Percentiles rank a stretch among this genome's conserved stretches.
Conservation (phyloP, 2,113 vertebrate species). For the Daboia siamensis region DNA sequence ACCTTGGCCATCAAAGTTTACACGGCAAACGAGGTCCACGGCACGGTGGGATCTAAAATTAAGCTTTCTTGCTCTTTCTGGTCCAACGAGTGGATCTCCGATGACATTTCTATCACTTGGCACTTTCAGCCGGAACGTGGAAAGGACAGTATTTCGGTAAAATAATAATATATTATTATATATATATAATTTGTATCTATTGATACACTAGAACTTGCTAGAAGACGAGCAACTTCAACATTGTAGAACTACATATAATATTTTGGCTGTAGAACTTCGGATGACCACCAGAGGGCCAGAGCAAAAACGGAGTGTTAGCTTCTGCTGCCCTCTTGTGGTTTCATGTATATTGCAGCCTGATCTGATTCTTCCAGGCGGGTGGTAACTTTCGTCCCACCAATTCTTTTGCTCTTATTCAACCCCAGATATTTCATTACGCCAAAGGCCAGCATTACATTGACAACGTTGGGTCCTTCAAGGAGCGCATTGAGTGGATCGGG, state of each 20-base stretch:
- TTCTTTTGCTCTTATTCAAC: not conserved
- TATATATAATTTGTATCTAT: too few relatives aligned
- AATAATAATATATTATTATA: constrained; percentile 1
- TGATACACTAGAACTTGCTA: too few relatives aligned
- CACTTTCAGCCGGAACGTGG: constrained; percentile 85
- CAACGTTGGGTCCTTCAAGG: constrained; percentile 86
- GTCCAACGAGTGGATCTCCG: constrained; percentile 92
- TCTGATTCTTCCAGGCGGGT: not conserved
- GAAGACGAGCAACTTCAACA: too few relatives aligned
- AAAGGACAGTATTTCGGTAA: constrained; percentile 82
- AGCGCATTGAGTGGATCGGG: constrained; percentile 89
- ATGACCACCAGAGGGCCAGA: not conserved
- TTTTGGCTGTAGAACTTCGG: not conserved
- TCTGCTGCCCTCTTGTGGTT: not conserved
- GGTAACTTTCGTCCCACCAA: not conserved
- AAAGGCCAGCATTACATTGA: constrained; percentile 84
- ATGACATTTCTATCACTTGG: constrained; percentile 93
- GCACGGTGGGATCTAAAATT: constrained; percentile 81
- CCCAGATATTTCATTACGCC: constrained; percentile 90
- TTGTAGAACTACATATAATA: not conserved
- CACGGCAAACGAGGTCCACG: constrained; percentile 85
- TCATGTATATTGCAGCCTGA: not conserved
- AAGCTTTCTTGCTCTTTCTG: constrained; percentile 93
- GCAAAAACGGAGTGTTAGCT: not conserved
- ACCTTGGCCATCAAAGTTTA: constrained; percentile 84